These are phyloP conservation scores for Telmatherina bonti DNA, from an alignment of 2,797 vertebrate species.

Conservation along the genomic window DNA sequence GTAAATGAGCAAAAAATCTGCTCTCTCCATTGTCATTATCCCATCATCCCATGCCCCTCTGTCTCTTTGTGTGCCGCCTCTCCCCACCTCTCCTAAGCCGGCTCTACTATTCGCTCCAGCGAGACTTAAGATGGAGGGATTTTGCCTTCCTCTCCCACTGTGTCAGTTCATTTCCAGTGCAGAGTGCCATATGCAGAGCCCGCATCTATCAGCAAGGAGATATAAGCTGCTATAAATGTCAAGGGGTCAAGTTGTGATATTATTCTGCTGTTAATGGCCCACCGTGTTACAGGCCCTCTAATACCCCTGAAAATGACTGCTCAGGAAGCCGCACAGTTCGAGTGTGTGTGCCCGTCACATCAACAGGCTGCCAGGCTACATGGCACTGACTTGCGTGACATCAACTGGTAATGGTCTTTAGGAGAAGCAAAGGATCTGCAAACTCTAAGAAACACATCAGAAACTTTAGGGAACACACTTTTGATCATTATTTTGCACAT, in stretches of 20 bases:
- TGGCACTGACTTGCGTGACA: constrained; percentile 44
- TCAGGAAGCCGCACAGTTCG: constrained; percentile 32
- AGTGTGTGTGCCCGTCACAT: constrained; percentile 19
- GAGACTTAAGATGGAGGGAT: constrained; percentile 71
- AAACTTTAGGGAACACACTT: constrained; percentile 9
- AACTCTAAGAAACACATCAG: constrained; percentile 6
- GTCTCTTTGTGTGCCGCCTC: constrained; percentile 23
- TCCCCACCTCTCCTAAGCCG: constrained; percentile 53
- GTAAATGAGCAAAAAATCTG: constrained; percentile 26
- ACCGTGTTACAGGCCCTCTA: constrained; percentile 56
- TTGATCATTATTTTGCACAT: constrained; percentile 22
- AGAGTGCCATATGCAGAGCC: constrained; percentile 37
- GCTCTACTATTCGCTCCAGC: constrained; percentile 65
- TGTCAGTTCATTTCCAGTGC: constrained; percentile 66
- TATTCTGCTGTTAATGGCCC: constrained; percentile 73
- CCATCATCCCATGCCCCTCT: constrained; percentile 62
- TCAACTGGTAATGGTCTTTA: constrained; percentile 23
- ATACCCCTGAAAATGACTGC: constrained; percentile 69
- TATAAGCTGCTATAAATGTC: constrained; percentile 71
- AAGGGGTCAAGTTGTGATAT: constrained; percentile 75
- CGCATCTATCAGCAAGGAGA: constrained; percentile 66
- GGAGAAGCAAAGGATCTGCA: constrained; percentile 22
- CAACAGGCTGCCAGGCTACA: constrained; percentile 46
- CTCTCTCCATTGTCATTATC: constrained; percentile 60
- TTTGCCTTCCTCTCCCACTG: constrained; percentile 50